Base-by-base conservation (phyloP, 2,888 invertebrate species). In the Eristalis intricaria region DNA sequence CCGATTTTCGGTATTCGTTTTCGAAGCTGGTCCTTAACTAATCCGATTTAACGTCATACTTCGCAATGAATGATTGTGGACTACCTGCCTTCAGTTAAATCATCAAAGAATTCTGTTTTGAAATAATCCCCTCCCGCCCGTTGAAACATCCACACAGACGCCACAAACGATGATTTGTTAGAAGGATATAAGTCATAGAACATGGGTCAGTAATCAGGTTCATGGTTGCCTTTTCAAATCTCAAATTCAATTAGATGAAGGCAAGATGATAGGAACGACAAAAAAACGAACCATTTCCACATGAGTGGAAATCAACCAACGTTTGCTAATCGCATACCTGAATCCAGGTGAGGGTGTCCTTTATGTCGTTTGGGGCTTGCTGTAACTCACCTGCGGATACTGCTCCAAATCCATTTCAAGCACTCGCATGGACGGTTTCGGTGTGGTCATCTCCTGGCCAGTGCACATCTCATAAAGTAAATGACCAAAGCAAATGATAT, bases 381-480 rank as follows among this genome's bases (percentile, higher is more conserved):
- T 38, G 29, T 50, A 26, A 50, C 71, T 77, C 91, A 97, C 96
- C 93, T 96, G 96, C 73, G 97, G 96, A 93, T 95, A 95, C 90
- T 95, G 94, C 90, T 95, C 95, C 89, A 96, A 93, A 92, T 96
- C 95, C 93, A 96, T 93, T 92, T 95, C 92, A 92, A 97, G 94
- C 91, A 98, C 95, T 89, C 95, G 95, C 3, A 96, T 95, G 89
- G 96, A 95, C 69, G 97, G 96, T 91, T 95, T 95, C 71, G 97
- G 95, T 58, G 96, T 94, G 89, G 96, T 95, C 88, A 98, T 93
- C 91, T 97, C 97, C 89, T 96, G 95, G 56, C 97, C 98, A 22
- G 97, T 96, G 90, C 97, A 96, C 98, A 98, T 98, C 94, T 98
- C 98, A 92, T 97, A 98, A 79, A 98, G 94, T 90, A 98, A 95